Evolutionary conservation across 2,113 vertebrate species (phyloP), one percentile per base, ranked within the genome.

Genomic region (Climacteris rufus): DNA sequence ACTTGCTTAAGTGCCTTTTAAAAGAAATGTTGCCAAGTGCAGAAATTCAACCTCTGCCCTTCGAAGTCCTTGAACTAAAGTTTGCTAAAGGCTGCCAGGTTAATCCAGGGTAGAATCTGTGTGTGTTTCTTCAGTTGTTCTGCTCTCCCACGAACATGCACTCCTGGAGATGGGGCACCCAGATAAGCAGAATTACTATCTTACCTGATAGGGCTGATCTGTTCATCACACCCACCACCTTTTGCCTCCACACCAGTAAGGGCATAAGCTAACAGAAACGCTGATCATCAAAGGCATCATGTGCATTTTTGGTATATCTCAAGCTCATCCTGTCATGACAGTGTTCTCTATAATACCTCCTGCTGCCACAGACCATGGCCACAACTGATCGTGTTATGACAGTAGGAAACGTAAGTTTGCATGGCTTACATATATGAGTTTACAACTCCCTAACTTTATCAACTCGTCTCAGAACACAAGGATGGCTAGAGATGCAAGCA

Each of bases 61-160:
- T 66, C 35, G 33, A 94, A 95, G 83, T 63, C 89, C 80, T 84
- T 86, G 83, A 94, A 92, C 63, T 68, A 12, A 92, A 94, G 93
- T 96, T 93, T 94, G 83, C 89, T 78, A 83, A 95, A 94, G 83
- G 80, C 59, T 90, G 79, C 68, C 76, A 84, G 49, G 60, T 90
- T 93, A 94, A 94, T 93, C 72, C 68, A 30, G 42, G 68, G 52
- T 53, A 87, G 52, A 94, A 94, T 90, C 22, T 1, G 1, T 17
- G 40, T 91, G 33, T 80, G 80, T 94, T 95, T 94, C 86, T 39
- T 79, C 76, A 92, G 68, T 31, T 40, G 59, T 79, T 63, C 64
- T 83, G 30, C 45, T 89, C 54, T 92, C 76, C 59, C 63, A 65
- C 44, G 14, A 60, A 61, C 20, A 11, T 0, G 20, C 10, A 14